Conservation (phyloP, 2,797 vertebrate species). For the Simalia tracyae region DNA sequence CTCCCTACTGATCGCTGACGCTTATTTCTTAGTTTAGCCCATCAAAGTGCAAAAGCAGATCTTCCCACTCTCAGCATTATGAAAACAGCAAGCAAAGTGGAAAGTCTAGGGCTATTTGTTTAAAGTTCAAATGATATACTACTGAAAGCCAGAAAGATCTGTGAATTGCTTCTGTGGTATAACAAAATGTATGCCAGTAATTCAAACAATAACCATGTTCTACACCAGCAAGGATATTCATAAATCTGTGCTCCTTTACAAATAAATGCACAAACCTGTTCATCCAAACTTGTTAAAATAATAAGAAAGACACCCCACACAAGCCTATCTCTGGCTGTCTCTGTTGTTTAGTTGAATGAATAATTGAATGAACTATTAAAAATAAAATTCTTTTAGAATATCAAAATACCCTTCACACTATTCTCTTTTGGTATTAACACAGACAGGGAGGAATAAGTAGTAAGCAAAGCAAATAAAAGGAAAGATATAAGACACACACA, state of each 20-base stretch:
- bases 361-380: too few relatives aligned
- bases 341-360: too few relatives aligned
- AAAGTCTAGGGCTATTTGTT: neutral
- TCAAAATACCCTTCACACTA: too few relatives aligned
- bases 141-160: neutral
- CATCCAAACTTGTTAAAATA: neutral
- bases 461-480: too few relatives aligned
- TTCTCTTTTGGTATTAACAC: too few relatives aligned
- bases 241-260: neutral
- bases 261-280: neutral
- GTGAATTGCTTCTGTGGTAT: neutral
- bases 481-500: too few relatives aligned
- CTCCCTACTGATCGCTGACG: constrained; percentile 8
- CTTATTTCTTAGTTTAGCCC: constrained; percentile 28
- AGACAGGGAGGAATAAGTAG: too few relatives aligned
- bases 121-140: neutral
- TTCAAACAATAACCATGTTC: neutral
- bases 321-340: too few relatives aligned
- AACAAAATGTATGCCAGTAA: neutral
- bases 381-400: too few relatives aligned
- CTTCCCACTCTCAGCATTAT: constrained; percentile 4
- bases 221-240: neutral
- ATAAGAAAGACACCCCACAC: too few relatives aligned
- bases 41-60: neutral
- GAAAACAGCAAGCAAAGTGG: neutral